Evolutionary conservation across 2,888 invertebrate genomes (phyloP).

Genomic region (Papilio elwesi): DNA sequence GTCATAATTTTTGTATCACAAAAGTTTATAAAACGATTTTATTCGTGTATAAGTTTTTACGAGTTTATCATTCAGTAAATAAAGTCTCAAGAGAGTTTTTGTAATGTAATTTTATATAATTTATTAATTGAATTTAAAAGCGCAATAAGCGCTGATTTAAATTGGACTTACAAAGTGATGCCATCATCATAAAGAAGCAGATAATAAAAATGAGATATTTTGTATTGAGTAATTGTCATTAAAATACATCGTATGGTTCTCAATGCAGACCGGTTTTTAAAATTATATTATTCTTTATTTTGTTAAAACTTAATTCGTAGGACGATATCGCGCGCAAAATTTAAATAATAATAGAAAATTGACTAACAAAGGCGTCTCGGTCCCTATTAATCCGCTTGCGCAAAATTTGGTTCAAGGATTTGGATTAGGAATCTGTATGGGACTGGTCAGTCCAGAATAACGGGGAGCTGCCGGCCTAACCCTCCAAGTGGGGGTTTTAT

Average conservation of each 20-base stretch:
- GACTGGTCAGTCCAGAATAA: conserved; percentile 24
- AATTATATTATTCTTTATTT: background rate
- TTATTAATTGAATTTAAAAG: too few species aligned
- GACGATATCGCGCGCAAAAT: background rate
- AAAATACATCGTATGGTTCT: background rate
- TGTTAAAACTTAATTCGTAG: background rate
- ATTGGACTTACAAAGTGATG: too few species aligned
- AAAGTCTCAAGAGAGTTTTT: too few species aligned
- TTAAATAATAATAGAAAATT: conserved; percentile 5
- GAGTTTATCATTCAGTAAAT: too few species aligned
- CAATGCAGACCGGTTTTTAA: background rate
- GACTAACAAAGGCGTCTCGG: conserved; percentile 15
- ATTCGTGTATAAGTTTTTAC: too few species aligned
- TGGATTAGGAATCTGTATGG: conserved; percentile 25
- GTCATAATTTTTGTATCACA: too few species aligned
- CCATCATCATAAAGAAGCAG: too few species aligned
- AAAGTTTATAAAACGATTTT: too few species aligned
- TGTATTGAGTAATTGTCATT: background rate
- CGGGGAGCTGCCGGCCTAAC: conserved; percentile 30
- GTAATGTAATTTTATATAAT: too few species aligned
- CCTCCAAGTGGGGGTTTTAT: conserved; percentile 14
- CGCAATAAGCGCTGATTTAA: too few species aligned
- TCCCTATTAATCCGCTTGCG: conserved; percentile 23
- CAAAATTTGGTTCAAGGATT: conserved; percentile 31
- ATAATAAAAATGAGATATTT: background rate